Percentiles rank a stretch among this genome's conserved stretches.
These are phyloP conservation scores for Melanotaenia maccullochi DNA, from an alignment of 2,797 vertebrate species.

Conservation along the genomic window DNA sequence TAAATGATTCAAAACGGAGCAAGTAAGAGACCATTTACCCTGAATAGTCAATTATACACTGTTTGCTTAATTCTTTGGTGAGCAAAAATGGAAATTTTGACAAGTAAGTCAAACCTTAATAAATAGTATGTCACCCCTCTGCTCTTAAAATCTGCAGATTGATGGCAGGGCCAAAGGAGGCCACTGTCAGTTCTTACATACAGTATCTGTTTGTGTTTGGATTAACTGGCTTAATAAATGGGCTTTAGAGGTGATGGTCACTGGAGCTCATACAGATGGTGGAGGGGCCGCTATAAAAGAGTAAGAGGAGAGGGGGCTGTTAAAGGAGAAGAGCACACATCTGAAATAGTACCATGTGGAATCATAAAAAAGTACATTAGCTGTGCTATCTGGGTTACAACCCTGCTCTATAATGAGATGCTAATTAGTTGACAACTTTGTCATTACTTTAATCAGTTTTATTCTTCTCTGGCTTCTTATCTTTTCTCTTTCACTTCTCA, in stretches of 20 bases:
- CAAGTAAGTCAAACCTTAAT: not conserved
- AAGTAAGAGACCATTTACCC: not conserved
- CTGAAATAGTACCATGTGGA: constrained; percentile 49
- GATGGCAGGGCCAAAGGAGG: constrained; percentile 7
- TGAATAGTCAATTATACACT: not conserved
- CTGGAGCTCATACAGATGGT: not conserved
- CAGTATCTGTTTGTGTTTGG: not conserved
- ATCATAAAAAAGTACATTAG: constrained; percentile 56
- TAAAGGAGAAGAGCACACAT: constrained; percentile 14
- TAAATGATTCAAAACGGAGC: not conserved
- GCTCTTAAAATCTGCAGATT: not conserved
- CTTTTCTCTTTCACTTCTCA: constrained; percentile 41
- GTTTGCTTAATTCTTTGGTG: not conserved
- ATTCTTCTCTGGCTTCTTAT: constrained; percentile 58
- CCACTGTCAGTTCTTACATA: constrained; percentile 1
- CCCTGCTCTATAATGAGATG: constrained; percentile 68
- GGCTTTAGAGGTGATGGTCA: constrained; percentile 3
- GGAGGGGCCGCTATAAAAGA: constrained; percentile 26
- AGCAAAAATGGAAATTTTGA: not conserved
- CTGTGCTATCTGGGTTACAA: constrained; percentile 68
- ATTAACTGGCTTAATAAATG: constrained; percentile 12
- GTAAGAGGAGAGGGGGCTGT: not conserved
- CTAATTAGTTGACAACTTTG: constrained; percentile 74
- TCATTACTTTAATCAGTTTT: constrained; percentile 71
- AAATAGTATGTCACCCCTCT: not conserved